Conservation (phyloP, 2,113 vertebrate species). For the Poicephalus gulielmi region DNA sequence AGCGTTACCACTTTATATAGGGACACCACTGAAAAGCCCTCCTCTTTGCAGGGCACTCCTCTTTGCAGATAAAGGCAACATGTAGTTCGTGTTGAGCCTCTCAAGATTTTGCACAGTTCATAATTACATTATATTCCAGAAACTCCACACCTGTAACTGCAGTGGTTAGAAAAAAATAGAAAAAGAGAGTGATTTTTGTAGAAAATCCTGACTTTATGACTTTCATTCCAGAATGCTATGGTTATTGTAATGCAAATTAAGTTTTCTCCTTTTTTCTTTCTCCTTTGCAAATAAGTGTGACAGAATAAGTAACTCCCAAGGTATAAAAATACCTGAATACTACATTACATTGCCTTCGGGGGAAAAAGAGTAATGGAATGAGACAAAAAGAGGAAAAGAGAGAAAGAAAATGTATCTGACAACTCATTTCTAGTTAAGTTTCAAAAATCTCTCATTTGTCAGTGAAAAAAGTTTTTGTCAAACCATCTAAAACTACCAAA, state of each 20-base stretch:
- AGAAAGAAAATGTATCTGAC: not conserved
- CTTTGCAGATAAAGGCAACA: not conserved
- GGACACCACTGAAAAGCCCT: not conserved
- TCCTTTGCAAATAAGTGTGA: not conserved
- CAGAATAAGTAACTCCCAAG: not conserved
- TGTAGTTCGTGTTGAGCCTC: rapidly evolving
- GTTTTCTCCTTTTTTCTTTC: not conserved
- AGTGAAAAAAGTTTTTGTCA: not conserved
- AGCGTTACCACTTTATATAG: not conserved
- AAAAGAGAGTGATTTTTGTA: not conserved
- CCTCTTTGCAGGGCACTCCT: not conserved
- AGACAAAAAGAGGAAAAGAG: not conserved
- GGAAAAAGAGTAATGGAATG: not conserved
- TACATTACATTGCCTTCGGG: not conserved
- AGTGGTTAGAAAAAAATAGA: not conserved
- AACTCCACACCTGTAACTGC: not conserved
- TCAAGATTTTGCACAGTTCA: not conserved
- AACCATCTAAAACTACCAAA: not conserved
- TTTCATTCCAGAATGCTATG: not conserved
- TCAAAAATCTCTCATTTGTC: not conserved
- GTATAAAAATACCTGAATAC: not conserved
- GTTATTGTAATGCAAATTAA: not conserved
- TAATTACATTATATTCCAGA: not conserved
- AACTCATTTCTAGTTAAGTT: not conserved
- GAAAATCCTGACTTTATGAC: not conserved